Evolutionary conservation across 2,888 invertebrate species (phyloP), one percentile per base, ranked within the genome.

Genomic region (Torymus texanus): DNA sequence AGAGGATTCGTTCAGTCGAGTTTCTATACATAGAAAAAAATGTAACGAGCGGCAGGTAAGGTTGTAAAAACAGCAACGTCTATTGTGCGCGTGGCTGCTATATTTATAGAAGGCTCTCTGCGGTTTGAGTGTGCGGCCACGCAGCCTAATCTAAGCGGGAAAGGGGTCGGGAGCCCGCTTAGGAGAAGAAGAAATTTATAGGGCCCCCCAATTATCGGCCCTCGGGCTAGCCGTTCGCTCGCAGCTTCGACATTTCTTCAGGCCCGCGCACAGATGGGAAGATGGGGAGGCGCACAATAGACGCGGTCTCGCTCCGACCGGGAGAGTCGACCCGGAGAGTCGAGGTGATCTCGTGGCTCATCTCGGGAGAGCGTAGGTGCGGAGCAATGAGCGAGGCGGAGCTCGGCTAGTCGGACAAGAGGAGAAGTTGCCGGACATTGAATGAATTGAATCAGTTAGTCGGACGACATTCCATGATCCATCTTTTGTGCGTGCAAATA

Each of bases 401-500:
- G 21, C 21, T 21, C 21, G 21, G 21, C 1, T 2, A 2, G 21
- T 1, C 21, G 21, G 21, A 21, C 21, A 2, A 85, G 85, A n/a
- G 24, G 24, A 83, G 80, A 83, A 85, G 85, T 86, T 85, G 86
- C 88, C 88, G 88, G 88, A 88, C 86, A 86, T 86, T 86, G 88
- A 88, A 86, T 84, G 87, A 89, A 89, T 89, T 88, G 87, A 90
- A 89, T 89, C 85, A 88, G 86, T 88, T 86, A 86, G 88, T 87
- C 88, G 86, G 88, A 88, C 88, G 88, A 88, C 88, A 89, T 88
- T 87, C 86, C 85, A 88, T 88, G 88, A 89, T 89, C 86, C 86
- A 86, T 86, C 88, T 85, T 88, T 89, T 89, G 89, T 90, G 87
- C 87, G 86, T 88, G 85, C 88, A 88, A 89, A 89, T 88, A 89